phyloP scores from a whole-genome alignment of 2,888 invertebrate species.

The Lordiphosa andalusiaca region DNA sequence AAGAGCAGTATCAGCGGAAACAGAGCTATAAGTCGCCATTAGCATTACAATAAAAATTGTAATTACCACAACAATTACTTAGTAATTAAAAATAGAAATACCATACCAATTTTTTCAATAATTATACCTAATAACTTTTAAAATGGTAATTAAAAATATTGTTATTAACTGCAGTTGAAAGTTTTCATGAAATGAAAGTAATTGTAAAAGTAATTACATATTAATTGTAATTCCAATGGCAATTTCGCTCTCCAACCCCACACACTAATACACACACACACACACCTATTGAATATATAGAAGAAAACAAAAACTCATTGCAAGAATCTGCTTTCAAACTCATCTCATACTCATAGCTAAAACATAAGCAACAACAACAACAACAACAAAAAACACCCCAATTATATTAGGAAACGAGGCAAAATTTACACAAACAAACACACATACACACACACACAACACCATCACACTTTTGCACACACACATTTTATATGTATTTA shows the following conservation, averaged over 20 bases:
- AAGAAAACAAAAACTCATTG: conserved; percentile 46
- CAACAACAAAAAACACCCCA: conserved; percentile 18
- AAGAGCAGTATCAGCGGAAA: too few species aligned
- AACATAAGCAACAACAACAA: conserved; percentile 50
- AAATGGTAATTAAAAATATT: too few species aligned
- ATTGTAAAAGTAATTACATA: too few species aligned
- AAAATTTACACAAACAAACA: conserved; percentile 39
- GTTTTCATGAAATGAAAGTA: too few species aligned
- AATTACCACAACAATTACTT: too few species aligned
- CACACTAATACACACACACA: conserved; percentile 17
- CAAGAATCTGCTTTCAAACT: conserved; percentile 71
- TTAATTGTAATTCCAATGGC: too few species aligned
- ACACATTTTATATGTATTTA: conserved; percentile 43
- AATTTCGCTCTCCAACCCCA: conserved; percentile 9
- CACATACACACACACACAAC: conserved; percentile 9
- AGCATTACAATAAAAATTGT: too few species aligned
- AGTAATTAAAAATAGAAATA: too few species aligned
- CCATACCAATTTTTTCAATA: too few species aligned
- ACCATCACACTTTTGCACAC: conserved; percentile 37
- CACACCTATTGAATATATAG: conserved; percentile 33
- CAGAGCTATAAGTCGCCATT: too few species aligned
- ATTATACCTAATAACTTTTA: too few species aligned
- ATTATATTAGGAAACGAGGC: conserved; percentile 35
- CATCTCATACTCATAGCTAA: conserved; percentile 71
- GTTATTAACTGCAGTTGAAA: too few species aligned